phyloP scores from a whole-genome alignment of 2,113 vertebrate species.

The Orientallactaga bullata region DNA sequence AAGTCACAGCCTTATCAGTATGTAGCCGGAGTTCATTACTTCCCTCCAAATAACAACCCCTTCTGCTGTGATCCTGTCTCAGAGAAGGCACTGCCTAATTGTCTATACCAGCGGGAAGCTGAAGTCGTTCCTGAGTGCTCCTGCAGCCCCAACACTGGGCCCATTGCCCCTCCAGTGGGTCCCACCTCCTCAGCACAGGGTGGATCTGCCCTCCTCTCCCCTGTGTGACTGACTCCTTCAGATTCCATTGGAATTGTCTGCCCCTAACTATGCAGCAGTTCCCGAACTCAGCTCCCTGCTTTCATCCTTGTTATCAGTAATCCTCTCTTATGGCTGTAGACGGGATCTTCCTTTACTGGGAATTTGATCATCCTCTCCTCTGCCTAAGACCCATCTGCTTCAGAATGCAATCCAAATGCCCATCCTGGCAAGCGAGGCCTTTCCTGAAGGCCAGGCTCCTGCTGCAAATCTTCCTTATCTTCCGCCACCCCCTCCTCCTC shows the following conservation, averaged over 20 bases:
- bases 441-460: neutral
- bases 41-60: neutral
- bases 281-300: neutral
- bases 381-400: neutral
- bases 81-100: neutral
- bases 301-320: neutral
- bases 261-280: fast-evolving
- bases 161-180: neutral
- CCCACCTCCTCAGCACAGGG: neutral
- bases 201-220: fast-evolving
- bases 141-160: neutral
- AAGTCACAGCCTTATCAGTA: neutral
- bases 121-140: too few relatives aligned
- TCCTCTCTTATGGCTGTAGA: neutral
- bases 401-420: neutral
- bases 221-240: fast-evolving
- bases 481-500: neutral
- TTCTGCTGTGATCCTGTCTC: neutral
- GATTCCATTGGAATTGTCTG: neutral
- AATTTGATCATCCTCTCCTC: neutral
- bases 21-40: neutral
- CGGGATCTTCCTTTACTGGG: neutral
- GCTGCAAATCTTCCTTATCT: neutral
- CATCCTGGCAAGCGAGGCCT: neutral
- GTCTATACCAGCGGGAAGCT: neutral